These are phyloP conservation scores for Cylas formicarius DNA, from an alignment of 1,140 invertebrate species.

Conservation along the genomic window DNA sequence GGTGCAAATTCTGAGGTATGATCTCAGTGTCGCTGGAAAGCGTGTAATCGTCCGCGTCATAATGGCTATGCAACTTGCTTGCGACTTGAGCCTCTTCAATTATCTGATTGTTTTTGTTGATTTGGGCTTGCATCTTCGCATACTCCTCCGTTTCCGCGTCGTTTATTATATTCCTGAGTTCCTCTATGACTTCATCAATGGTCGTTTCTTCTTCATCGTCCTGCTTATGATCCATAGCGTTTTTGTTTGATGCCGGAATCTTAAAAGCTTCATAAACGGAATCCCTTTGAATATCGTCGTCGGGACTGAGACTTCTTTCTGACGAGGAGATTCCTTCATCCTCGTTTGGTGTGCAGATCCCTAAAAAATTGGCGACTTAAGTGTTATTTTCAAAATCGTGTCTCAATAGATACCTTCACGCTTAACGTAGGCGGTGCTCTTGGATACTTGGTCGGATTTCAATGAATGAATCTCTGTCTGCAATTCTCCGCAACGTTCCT, in stretches of 20 bases:
- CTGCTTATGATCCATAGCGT: conserved; percentile 32
- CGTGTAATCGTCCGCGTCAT: conserved; percentile 30
- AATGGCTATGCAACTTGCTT: conserved; percentile 32
- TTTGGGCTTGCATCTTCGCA: conserved; percentile 42
- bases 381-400: too few species aligned
- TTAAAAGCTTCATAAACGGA: conserved; percentile 56
- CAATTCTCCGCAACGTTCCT: conserved; percentile 63
- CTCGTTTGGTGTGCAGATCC: conserved; percentile 67
- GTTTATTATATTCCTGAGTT: conserved; percentile 75
- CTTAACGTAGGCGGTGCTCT: conserved; percentile 21
- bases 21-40: conserved; percentile 49
- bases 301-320: conserved; percentile 65
- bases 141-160: conserved; percentile 70
- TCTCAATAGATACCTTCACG: conserved; percentile 4
- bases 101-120: conserved; percentile 40
- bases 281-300: conserved; percentile 51
- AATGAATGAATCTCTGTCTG: conserved; percentile 48
- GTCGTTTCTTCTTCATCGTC: conserved; percentile 74
- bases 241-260: conserved; percentile 39
- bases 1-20: conserved; percentile 54
- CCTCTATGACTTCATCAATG: conserved; percentile 81
- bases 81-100: conserved; percentile 30
- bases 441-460: conserved; percentile 29
- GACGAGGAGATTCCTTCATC: conserved; percentile 81
- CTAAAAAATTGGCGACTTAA: conserved; percentile 20